Evolutionary conservation across 2,888 invertebrate genomes (phyloP).

Genomic region (Drosophila paramelanica): DNA sequence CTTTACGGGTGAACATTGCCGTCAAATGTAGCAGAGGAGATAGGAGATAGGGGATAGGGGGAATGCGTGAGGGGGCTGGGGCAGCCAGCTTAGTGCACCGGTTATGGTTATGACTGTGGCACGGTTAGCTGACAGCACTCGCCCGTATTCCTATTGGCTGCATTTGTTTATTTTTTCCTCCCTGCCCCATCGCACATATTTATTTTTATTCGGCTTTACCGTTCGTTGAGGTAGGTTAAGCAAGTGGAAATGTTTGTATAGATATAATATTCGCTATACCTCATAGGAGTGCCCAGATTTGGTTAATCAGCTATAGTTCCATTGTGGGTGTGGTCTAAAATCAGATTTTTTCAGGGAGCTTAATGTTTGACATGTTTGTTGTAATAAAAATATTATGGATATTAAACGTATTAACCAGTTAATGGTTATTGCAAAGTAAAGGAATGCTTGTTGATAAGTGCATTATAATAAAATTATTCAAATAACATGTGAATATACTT

Average conservation of each 20-base stretch:
- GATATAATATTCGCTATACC: constrained; percentile 5
- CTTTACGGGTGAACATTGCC: constrained; percentile 50
- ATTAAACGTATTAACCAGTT: neutral
- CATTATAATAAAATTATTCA: too few species aligned
- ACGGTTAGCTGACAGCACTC: constrained; percentile 50
- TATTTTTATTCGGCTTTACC: constrained; percentile 16
- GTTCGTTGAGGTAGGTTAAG: constrained; percentile 74
- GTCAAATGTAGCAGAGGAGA: constrained; percentile 22
- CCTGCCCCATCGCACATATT: constrained; percentile 7
- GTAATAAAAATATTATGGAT: neutral
- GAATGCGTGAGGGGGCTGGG: neutral
- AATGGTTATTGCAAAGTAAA: neutral
- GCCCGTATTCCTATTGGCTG: constrained; percentile 69
- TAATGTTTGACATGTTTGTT: constrained; percentile 1
- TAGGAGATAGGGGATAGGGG: neutral
- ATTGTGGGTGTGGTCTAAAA: constrained; percentile 38
- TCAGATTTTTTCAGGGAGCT: constrained; percentile 12
- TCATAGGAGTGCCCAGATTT: constrained; percentile 20
- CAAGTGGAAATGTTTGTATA: constrained; percentile 30
- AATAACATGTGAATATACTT: too few species aligned
- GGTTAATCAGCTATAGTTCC: constrained; percentile 42
- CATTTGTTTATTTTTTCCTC: constrained; percentile 67
- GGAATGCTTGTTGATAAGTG: too few species aligned
- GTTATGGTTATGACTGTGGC: constrained; percentile 72
- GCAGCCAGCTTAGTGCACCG: constrained; percentile 48